Evolutionary conservation across 2,797 vertebrate genomes (phyloP), one percentile per base, ranked within the genome.

Genomic region (Fratercula arctica): DNA sequence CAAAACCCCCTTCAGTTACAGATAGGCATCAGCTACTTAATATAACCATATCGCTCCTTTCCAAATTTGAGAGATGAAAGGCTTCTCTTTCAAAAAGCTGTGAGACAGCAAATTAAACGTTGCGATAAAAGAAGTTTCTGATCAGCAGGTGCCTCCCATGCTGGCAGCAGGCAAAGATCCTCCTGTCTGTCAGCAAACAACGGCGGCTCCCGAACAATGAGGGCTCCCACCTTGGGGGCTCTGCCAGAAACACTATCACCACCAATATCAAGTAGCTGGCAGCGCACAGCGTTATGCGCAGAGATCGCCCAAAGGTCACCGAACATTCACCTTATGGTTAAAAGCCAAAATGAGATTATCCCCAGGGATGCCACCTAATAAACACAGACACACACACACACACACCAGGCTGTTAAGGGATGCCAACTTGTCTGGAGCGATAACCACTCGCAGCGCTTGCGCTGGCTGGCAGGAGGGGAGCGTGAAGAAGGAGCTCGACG

Each of bases 261-360:
- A 10, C 45, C 64, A 25, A 18, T 12, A 93, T 94, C 95, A 82
- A 88, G 77, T n/a, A 69, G 86, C 90, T 97, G 95, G 96, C 88
- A 96, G 82, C 81, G 91, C 63, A 66, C 4, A 16, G 85, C 3
- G 1, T 35, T 85, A 53, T 1, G 48, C 4, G 53, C 72, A 83
- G 80, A 91, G 87, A 92, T 41, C 23, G 18, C 85, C 77, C 21
- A 1, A 94, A 96, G 95, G 96, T 96, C 89, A 91, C 85, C 4
- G 0, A 94, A 72, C 90, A 76, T 78, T 73, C 63, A 95, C 91
- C 86, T 95, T 60, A 89, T 35, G 85, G 90, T 93, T 85, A 93
- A 86, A 96, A 95, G 96, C 93, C 95, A 96, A 93, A 95, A 93
- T 10, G 53, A 94, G 93, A 96, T 96, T 96, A 96, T 96, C 92